Evolutionary conservation across 1,140 invertebrate genomes (phyloP), one percentile per base, ranked within the genome.

Genomic region (Mycetomoellerius zeteki): DNA sequence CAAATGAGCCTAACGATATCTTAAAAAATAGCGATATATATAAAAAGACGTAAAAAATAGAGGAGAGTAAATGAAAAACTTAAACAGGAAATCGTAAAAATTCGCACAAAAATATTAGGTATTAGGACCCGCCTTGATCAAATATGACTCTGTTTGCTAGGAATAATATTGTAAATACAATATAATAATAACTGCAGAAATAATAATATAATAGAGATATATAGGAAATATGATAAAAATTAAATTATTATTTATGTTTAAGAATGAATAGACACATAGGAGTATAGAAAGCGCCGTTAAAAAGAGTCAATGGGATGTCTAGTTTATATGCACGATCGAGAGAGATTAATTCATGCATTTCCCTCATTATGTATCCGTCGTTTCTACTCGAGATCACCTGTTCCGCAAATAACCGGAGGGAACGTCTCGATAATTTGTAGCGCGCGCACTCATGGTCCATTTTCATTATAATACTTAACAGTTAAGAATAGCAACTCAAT

Each of bases 401-500:
- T 43, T 60, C 37, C 54, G 14, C 37, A 73, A 82, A 82, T 82
- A 82, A 82, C 37, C 69, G 54, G 30, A 30, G 37, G 5, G n/a
- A 75, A 50, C 24, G 54, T 75, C 80, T 60, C 69, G 37, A 73
- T 82, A 73, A 82, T 75, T 81, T 69, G 65, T 58, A 65, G 21
- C 24, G 5, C 37, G 5, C 16, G 47, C 43, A 71, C 16, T 47
- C 27, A 10, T 43, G 69, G 37, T 84, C 54, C 67, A 75, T 56
- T 84, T 84, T 73, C 54, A 47, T 73, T 47, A 71, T 56, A n/a
- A 60, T 21, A 47, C 62, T 81, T 75, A 54, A 52, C 30, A 54
- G 50, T 81, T 84, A 84, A 84, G 37, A 84, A 84, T 73, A 75
- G 54, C 80, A 62, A 37, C 80, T n/a, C n/a, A n/a, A n/a, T n/a